Percentiles rank a stretch among this genome's conserved stretches.
phyloP scores from a whole-genome alignment of 2,797 vertebrate genomes.

The Lepidocolaptes lacrymiger region DNA sequence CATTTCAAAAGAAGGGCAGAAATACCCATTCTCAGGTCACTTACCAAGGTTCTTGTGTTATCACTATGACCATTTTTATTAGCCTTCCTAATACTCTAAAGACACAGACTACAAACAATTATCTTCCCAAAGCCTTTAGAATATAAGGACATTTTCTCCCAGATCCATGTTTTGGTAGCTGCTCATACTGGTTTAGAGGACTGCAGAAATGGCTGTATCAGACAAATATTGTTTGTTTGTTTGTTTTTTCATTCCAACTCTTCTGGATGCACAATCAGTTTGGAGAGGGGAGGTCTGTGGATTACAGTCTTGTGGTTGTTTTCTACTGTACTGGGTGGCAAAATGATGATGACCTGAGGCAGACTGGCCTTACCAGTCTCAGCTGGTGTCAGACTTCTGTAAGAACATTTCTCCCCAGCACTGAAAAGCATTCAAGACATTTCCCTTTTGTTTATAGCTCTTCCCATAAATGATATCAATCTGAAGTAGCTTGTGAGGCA shows the following conservation, averaged over 20 bases:
- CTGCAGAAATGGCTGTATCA: neutral
- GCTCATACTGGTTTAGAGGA: neutral
- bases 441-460: conserved; percentile 69
- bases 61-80: neutral
- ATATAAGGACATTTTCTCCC: neutral
- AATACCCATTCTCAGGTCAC: neutral
- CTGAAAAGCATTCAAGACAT: conserved; percentile 44
- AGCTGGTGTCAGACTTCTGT: conserved; percentile 54
- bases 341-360: conserved; percentile 28
- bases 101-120: neutral
- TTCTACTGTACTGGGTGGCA: neutral
- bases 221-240: neutral
- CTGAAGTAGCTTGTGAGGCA: conserved; percentile 60
- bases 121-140: neutral
- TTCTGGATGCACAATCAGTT: neutral
- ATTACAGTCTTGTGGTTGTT: neutral
- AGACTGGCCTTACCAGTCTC: conserved; percentile 30
- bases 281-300: neutral
- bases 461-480: conserved; percentile 68
- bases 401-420: conserved; percentile 42
- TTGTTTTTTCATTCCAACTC: neutral
- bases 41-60: neutral
- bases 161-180: neutral
- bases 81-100: neutral
- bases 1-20: neutral